Evolutionary conservation across 2,888 invertebrate genomes (phyloP), one percentile per base, ranked within the genome.

Genomic region (Palloptera scutellata): DNA sequence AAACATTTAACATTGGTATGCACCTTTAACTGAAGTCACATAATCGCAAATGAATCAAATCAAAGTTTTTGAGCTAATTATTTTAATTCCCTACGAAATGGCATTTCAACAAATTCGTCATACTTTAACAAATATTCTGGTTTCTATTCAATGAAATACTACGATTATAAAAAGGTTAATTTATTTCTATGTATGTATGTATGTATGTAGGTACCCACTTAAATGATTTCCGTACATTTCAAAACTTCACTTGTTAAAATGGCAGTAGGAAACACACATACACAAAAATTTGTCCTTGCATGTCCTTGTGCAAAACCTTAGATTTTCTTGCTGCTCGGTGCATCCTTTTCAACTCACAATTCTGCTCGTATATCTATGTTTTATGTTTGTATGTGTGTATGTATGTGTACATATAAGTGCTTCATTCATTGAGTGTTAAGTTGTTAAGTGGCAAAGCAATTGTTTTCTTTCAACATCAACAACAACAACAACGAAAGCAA

Each of bases 361-460:
- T 52, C 19, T 53, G 54, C 12, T 30, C 52, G 15, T 42, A 54
- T 40, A 51, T 20, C 19, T 53, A 17, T 15, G 5, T 54, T 65
- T 58, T 51, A 6, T 55, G 54, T 43, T 0, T 17, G 57, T 19
- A 10, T 64, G 48, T 64, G 1, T 61, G 43, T 51, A 48, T 42
- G 43, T 58, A 40, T 57, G n/a, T 66, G 41, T 66, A 48, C 58
- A 15, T 51, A 13, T 64, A 52, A n/a, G 41, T 48, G n/a, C 17
- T 30, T 4, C 30, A 30, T 30, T 30, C 30, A 30, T 2, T 67
- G 70, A 70, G 73, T 71, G 81, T 78, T 81, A 81, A 82, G 80
- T 80, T 81, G 81, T 78, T 82, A 81, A 82, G 81, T 82, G 81
- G 74, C 77, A 74, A 76, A 80, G 79, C 80, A 81, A 81, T 82